Base-by-base conservation (phyloP, 2,113 vertebrate genomes). In the Gavialis gangeticus region DNA sequence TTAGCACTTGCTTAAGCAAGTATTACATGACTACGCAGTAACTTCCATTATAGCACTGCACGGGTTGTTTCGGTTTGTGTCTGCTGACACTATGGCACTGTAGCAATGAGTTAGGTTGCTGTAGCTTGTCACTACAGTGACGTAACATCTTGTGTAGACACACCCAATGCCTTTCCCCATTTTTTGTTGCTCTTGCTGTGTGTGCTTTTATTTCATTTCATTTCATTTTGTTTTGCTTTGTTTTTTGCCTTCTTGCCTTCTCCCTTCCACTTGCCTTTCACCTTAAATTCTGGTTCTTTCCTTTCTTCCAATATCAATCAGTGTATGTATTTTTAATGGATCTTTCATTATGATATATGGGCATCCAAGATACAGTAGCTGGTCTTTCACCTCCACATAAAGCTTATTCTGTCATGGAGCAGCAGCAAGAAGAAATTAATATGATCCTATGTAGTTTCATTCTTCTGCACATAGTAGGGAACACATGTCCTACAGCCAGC, bases 281-380 rank as follows among this genome's bases (percentile, higher is more conserved):
- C 84, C 90, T 87, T 64, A 25, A 82, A 81, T 83, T 91, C 75
- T 79, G 16, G 81, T 75, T 85, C 57, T 71, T 57, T 17, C 1
- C 34, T 15, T 24, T 63, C 19, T 92, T 84, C 86, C 62, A 14
- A 85, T 82, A 93, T 93, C 92, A 96, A 88, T 94, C 94, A 94
- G 92, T 90, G 84, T 77, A 4, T 86, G 84, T 91, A 95, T 96
- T 96, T 94, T 96, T 95, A 96, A 97, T 95, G 96, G 94, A 69
- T 85, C 88, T 63, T 93, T 95, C 94, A 25, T 88, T 90, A 82
- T 95, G 96, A 85, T 90, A 92, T 89, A 77, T 13, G 87, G 96
- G 90, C 77, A 24, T 78, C 69, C 91, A 93, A 95, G 95, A 79
- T 82, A 91, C 87, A 62, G 87, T 82, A 88, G 91, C 90, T 84